phyloP scores from a whole-genome alignment of 2,113 vertebrate species.

The Leptodactylus fuscus region DNA sequence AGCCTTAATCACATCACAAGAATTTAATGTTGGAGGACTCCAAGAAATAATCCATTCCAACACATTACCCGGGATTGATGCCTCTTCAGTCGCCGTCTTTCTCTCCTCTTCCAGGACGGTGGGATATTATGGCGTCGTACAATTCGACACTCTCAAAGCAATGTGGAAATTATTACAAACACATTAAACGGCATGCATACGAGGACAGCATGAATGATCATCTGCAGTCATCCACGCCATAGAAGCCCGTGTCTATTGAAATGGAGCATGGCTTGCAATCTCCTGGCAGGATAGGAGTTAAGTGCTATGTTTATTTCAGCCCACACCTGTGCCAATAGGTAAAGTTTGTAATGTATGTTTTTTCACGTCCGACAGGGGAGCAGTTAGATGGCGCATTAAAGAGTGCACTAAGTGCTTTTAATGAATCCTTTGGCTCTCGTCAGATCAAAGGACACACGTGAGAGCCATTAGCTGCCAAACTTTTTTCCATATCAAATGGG shows the following conservation, averaged over 20 bases:
- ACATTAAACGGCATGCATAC: background rate
- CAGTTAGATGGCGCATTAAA: conserved; percentile 40
- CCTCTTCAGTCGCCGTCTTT: background rate
- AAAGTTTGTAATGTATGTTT: conserved; percentile 37
- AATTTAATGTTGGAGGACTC: conserved; percentile 38
- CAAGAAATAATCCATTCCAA: conserved; percentile 36
- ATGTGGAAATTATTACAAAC: background rate
- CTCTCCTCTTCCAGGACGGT: conserved; percentile 16
- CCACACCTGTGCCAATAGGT: conserved; percentile 30
- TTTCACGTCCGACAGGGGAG: conserved; percentile 30
- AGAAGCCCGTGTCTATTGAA: background rate
- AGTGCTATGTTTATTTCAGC: conserved; percentile 14
- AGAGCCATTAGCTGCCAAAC: conserved; percentile 28
- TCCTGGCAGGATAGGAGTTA: conserved; percentile 9
- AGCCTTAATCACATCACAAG: conserved; percentile 38
- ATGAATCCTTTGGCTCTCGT: conserved; percentile 31
- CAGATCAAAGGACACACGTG: conserved; percentile 45
- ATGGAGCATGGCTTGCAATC: background rate
- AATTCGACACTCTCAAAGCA: background rate
- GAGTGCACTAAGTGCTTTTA: conserved; percentile 48
- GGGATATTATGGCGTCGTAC: conserved; percentile 1
- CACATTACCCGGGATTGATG: conserved; percentile 41
- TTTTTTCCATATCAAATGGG: conserved; percentile 34
- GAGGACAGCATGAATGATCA: no score
- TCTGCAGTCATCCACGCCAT: background rate